These are phyloP conservation scores for Notiomystis cincta DNA, from an alignment of 2,113 vertebrate species.

Conservation along the genomic window DNA sequence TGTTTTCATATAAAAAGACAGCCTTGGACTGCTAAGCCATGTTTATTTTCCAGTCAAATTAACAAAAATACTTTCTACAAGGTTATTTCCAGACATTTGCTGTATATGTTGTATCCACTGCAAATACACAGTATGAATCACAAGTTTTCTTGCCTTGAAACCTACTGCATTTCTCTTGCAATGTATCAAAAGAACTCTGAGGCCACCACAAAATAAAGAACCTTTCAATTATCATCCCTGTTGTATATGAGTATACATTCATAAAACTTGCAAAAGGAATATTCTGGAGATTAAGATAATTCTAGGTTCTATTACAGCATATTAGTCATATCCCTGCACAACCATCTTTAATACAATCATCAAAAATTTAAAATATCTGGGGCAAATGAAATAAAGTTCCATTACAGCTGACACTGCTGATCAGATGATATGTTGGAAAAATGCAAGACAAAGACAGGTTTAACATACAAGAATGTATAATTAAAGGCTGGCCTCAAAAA, in stretches of 20 bases:
- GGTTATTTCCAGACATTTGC: constrained; percentile 10
- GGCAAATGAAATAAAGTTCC: neutral
- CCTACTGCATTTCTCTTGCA: neutral
- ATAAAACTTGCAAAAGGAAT: neutral
- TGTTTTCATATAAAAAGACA: constrained; percentile 20
- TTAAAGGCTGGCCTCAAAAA: neutral
- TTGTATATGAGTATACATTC: neutral
- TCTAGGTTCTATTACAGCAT: neutral
- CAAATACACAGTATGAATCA: neutral
- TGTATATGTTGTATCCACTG: neutral
- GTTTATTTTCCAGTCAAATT: constrained; percentile 44
- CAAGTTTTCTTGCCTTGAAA: neutral
- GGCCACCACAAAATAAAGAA: neutral
- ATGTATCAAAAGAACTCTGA: neutral
- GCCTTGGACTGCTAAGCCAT: neutral
- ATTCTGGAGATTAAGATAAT: neutral
- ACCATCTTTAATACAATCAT: neutral
- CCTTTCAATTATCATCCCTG: neutral
- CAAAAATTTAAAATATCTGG: neutral
- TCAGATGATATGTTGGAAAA: neutral
- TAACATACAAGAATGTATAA: neutral
- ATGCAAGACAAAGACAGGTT: neutral
- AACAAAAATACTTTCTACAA: constrained; percentile 5
- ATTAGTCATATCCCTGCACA: neutral
- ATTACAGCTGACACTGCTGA: neutral